Conservation (phyloP, 2,888 invertebrate species). For the Phania funesta region DNA sequence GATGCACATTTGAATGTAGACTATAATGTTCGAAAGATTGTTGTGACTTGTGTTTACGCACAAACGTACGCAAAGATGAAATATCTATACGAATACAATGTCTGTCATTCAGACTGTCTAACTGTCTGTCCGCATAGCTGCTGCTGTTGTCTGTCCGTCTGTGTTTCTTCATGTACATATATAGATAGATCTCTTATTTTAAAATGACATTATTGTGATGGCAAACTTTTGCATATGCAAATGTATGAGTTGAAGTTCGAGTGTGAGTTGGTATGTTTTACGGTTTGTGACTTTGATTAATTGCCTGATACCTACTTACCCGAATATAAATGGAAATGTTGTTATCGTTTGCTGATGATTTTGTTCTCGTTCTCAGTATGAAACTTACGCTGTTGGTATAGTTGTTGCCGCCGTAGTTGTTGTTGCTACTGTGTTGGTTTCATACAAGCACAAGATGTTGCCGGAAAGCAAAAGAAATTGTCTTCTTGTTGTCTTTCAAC, state of each 20-base stretch:
- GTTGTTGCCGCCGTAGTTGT: neutral
- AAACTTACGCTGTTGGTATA: conserved; percentile 15
- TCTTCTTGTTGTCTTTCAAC: conserved; percentile 58
- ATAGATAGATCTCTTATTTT: conserved; percentile 42
- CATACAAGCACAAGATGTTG: conserved; percentile 42
- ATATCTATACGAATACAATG: conserved; percentile 44
- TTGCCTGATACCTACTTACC: conserved; percentile 65
- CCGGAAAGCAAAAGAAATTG: conserved; percentile 34
- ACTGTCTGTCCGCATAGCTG: conserved; percentile 33
- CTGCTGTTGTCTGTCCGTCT: conserved; percentile 6
- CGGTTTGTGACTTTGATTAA: conserved; percentile 67
- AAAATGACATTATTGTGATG: conserved; percentile 48
- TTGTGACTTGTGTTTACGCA: conserved; percentile 13
- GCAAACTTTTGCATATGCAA: conserved; percentile 15
- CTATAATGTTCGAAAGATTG: conserved; percentile 28
- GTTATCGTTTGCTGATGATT: conserved; percentile 37
- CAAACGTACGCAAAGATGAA: conserved; percentile 29
- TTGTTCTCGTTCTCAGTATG: conserved; percentile 28
- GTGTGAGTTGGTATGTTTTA: conserved; percentile 57
- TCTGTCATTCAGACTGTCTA: conserved; percentile 49
- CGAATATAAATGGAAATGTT: conserved; percentile 63
- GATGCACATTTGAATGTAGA: conserved; percentile 10
- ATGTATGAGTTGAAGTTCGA: neutral
- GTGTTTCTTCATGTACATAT: neutral
- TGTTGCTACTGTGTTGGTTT: conserved; percentile 16